Evolutionary conservation across 2,797 vertebrate species (phyloP), one percentile per base, ranked within the genome.

Genomic region (Choloepus didactylus): DNA sequence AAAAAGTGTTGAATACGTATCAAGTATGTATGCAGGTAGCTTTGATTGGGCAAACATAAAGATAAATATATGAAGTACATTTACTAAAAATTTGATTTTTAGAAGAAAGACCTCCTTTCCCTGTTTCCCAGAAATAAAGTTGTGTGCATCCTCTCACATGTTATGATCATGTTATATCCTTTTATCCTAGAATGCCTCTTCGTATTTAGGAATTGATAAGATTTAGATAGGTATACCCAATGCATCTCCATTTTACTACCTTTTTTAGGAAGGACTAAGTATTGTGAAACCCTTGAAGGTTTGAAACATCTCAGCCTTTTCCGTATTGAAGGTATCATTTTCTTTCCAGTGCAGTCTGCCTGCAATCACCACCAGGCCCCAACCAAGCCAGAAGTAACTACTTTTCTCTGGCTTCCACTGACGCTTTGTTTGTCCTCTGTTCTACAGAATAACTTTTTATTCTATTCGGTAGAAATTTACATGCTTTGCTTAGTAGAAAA

Each of bases 401-500:
- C 59, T 86, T 89, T 85, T 89, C 44, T 90, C 41, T 93, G 29
- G 9, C 70, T 93, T 81, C 79, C 41, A 79, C 46, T 73, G 79
- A 91, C 15, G 64, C 29, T 89, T 83, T 95, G 35, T 18, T 89
- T 87, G 29, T 69, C 15, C 35, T 90, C 31, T 81, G 35, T 31
- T 56, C 46, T 10, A 49, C 46, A 49, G 46, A 49, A 49, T 49
- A 49, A 80, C 1, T 76, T 94, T 93, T 95, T 94, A 51, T 72
- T 92, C 59, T 94, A 49, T 69, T 44, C 64, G 93, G 44, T 82
- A 91, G 51, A 88, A 93, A 49, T 90, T 69, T 86, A 29, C 31
- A 27, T 72, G 38, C 89, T 93, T 89, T 82, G 41, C 54, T 62
- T 96, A 73, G 41, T 76, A 81, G 79, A 35, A 18, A 94, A 94